Conservation (phyloP, 2,888 invertebrate species). For the Panopea generosa region DNA sequence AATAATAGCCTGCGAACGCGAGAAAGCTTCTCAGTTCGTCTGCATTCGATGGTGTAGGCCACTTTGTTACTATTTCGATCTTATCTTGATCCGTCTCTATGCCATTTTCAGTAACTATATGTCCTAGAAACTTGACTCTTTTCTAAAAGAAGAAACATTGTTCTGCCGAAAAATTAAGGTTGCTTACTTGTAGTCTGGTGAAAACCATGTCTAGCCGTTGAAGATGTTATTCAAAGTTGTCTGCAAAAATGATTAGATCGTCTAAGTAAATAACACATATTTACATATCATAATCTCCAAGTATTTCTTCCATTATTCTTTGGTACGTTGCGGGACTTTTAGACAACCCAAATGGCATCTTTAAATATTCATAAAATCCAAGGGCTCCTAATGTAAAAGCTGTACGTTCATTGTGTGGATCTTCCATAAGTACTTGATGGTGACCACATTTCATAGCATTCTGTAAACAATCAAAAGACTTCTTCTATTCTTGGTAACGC, state of each 20-base stretch:
- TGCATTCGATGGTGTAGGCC: constrained; percentile 12
- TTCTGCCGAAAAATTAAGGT: constrained; percentile 13
- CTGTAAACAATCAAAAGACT: neutral
- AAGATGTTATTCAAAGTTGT: constrained; percentile 20
- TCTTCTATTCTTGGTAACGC: neutral
- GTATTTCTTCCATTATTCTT: constrained; percentile 15
- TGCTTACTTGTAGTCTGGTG: neutral
- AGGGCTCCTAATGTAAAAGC: neutral
- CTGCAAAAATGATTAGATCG: constrained; percentile 16
- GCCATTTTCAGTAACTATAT: constrained; percentile 22
- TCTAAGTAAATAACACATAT: constrained; percentile 20
- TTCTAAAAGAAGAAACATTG: constrained; percentile 23
- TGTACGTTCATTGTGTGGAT: neutral
- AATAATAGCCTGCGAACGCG: constrained; percentile 22
- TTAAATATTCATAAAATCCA: neutral
- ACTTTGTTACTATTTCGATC: constrained; percentile 21
- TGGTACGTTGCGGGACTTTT: constrained; percentile 7
- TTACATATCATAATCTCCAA: constrained; percentile 10
- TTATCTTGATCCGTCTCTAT: constrained; percentile 23
- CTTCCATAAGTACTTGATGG: too few species aligned
- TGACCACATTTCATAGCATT: neutral
- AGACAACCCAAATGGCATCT: too few species aligned
- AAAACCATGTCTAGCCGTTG: constrained; percentile 6
- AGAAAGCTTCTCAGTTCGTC: constrained; percentile 15
- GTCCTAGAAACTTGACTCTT: constrained; percentile 21